Percentiles rank a stretch among this genome's conserved stretches.
Evolutionary conservation across 1,140 invertebrate genomes (phyloP).

Genomic region (Nymphalis io): DNA sequence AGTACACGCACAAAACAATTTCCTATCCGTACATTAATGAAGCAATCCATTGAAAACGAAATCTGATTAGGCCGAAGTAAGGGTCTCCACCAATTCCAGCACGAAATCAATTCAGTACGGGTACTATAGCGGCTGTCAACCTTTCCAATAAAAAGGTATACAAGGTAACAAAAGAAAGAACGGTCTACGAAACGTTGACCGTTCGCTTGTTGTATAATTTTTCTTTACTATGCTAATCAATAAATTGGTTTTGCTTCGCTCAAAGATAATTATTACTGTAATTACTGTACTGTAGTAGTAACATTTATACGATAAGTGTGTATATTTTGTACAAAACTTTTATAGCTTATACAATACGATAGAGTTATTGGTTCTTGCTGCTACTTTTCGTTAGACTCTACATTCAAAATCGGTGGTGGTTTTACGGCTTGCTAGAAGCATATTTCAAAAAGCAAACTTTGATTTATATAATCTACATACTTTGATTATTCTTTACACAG

Average conservation of each 20-base stretch:
- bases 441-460: too few relatives aligned
- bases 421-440: too few relatives aligned
- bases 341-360: too few relatives aligned
- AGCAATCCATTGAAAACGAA: slow-evolving; percentile 20
- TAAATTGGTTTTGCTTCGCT: not conserved
- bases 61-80: slow-evolving; percentile 18
- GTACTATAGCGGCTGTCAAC: slow-evolving; percentile 22
- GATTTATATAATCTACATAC: too few relatives aligned
- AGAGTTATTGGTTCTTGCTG: too few relatives aligned
- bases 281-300: too few relatives aligned
- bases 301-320: too few relatives aligned
- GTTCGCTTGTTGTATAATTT: not conserved
- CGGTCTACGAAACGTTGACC: not conserved
- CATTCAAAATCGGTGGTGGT: too few relatives aligned
- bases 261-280: too few relatives aligned
- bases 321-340: too few relatives aligned
- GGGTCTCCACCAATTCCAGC: slow-evolving; percentile 10
- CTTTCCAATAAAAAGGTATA: slow-evolving; percentile 7
- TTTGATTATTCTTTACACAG: too few relatives aligned
- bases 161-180: not conserved
- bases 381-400: too few relatives aligned
- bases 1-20: slow-evolving; percentile 11
- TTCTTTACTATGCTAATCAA: slow-evolving; percentile 2
- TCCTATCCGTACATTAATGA: slow-evolving; percentile 12
- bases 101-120: slow-evolving; percentile 22